phyloP scores from a whole-genome alignment of 2,113 vertebrate species.

The Tenebrosternarchus preto region DNA sequence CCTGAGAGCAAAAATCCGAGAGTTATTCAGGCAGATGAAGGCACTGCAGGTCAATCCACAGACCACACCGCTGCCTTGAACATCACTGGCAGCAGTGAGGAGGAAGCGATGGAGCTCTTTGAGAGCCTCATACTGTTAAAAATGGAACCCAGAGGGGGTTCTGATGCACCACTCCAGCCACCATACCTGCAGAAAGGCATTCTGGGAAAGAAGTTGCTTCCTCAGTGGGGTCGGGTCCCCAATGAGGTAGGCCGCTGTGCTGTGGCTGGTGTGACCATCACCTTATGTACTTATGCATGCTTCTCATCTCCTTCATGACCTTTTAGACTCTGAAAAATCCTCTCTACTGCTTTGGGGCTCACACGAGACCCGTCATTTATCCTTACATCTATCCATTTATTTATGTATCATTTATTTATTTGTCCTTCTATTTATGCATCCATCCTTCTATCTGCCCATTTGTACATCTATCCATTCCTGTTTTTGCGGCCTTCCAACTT shows the following conservation, averaged over 20 bases:
- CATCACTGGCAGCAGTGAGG: background rate
- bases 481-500: background rate
- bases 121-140: background rate
- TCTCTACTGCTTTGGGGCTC: background rate
- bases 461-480: background rate
- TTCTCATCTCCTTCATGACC: background rate
- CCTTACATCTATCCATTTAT: background rate
- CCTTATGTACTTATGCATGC: background rate
- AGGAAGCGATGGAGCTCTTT: background rate
- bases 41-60: too few relatives aligned
- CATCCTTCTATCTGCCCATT: background rate
- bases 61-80: too few relatives aligned
- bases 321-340: background rate
- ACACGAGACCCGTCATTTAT: background rate
- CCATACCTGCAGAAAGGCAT: background rate
- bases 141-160: background rate
- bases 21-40: background rate
- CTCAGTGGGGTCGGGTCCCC: background rate
- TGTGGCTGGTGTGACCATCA: constrained; percentile 16
- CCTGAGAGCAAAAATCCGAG: background rate
- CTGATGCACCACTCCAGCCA: background rate
- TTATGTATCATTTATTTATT: background rate
- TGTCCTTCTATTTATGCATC: background rate
- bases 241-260: constrained; percentile 29
- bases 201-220: background rate